Evolutionary conservation across 2,113 vertebrate species (phyloP), one percentile per base, ranked within the genome.

Genomic region (Ageneiosus marmoratus): DNA sequence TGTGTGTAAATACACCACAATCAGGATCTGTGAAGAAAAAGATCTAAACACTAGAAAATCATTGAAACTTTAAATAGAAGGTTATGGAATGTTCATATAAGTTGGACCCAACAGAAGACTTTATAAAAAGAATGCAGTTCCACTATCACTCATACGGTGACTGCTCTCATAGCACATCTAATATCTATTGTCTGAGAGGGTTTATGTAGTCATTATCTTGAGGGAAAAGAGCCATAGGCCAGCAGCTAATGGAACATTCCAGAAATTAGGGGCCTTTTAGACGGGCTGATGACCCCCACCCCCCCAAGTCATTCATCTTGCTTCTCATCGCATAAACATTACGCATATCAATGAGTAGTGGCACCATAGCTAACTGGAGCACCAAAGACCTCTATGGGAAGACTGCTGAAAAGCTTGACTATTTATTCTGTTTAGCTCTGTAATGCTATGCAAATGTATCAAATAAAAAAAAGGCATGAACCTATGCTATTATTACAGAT

Each of bases 341-440:
- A 87, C 87, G 87, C 85, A 80, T 79, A 76, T 82, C 89, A 89
- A 90, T 88, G 86, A 91, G 87, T 86, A 88, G 88, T 86, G 86
- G 82, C 70, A 77, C 77, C 74, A 81, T 88, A 88, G 86, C 84
- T 80, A 85, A 84, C 88, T 86, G 82, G 89, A 85, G 85, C 88
- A 82, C 78, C 77, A 78, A 44, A 86, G 41, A 83, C 53, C 67
- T 63, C 80, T 80, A 82, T 83, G 81, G 85, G 58, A 75, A 73
- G 65, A 75, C 50, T 81, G 67, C 70, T 77, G 70, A 86, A 83
- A 83, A 80, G 77, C 65, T 50, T 82, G 70, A 50, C 77, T 70
- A 79, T 86, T 86, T 82, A 83, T 76, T 80, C n/a, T 29, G 60
- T 63, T 83, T 50, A 77, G 74, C 53, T 76, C 72, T 63, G 51